These are phyloP conservation scores for Dissostichus mawsoni DNA, from an alignment of 2,113 vertebrate species.

Conservation along the genomic window DNA sequence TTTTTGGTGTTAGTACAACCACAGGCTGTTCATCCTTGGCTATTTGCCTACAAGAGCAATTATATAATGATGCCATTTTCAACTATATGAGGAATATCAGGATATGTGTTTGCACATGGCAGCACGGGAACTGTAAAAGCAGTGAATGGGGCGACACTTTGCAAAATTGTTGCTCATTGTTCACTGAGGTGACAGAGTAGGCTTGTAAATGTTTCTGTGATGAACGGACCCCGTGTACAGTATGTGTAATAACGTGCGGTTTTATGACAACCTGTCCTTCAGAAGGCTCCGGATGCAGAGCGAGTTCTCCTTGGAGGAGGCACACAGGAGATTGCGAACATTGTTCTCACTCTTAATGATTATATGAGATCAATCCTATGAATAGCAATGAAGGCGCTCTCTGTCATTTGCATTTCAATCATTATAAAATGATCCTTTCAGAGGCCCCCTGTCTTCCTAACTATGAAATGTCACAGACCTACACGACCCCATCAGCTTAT, in stretches of 20 bases:
- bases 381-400: constrained; percentile 70
- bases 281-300: neutral
- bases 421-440: constrained; percentile 60
- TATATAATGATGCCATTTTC: constrained; percentile 2
- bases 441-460: constrained; percentile 11
- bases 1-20: neutral
- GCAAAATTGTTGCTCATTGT: constrained; percentile 15
- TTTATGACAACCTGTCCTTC: constrained; percentile 51
- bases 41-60: constrained; percentile 9
- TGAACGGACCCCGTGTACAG: constrained; percentile 1
- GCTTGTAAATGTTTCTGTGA: constrained; percentile 34
- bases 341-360: constrained; percentile 68
- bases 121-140: neutral
- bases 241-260: constrained; percentile 30
- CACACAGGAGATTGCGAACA: constrained; percentile 37
- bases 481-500: constrained; percentile 56
- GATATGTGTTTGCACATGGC: neutral
- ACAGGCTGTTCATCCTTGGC: constrained; percentile 11
- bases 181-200: neutral
- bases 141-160: neutral
- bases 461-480: constrained; percentile 51
- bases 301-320: constrained; percentile 24
- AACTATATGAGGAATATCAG: neutral
- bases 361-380: constrained; percentile 58
- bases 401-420: constrained; percentile 78